A percentile compares a stretch with the other conserved stretches of the same genome.
phyloP scores from a whole-genome alignment of 2,113 vertebrate genomes.

The Platycercus adscitus region DNA sequence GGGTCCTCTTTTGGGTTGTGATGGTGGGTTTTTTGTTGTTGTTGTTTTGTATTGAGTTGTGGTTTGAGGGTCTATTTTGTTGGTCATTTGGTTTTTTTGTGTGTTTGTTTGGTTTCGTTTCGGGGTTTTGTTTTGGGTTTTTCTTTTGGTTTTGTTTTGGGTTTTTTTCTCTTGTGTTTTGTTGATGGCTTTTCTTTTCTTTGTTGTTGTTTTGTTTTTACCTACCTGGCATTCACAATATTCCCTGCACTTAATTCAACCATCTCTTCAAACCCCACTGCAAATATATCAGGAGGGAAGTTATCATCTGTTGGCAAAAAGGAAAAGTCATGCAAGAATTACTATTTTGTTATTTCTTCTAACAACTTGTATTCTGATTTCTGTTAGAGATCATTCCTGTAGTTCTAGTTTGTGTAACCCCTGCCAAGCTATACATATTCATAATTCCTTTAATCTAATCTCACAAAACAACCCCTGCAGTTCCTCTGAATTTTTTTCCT shows the following conservation, averaged over 20 bases:
- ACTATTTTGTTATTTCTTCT: conserved; percentile 15
- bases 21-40: neutral
- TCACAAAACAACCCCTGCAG: conserved; percentile 56
- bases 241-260: conserved; percentile 84
- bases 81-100: neutral
- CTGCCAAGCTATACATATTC: conserved; percentile 48
- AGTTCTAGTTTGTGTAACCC: neutral
- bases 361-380: conserved; percentile 15
- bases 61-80: neutral
- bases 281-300: conserved; percentile 80
- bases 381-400: conserved; percentile 16
- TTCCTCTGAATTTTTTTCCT: conserved; percentile 6
- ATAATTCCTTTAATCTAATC: conserved; percentile 52
- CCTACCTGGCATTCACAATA: conserved; percentile 83
- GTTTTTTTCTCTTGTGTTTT: no score
- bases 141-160: neutral
- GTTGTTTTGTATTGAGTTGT: neutral
- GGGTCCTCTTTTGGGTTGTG: neutral
- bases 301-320: conserved; percentile 59
- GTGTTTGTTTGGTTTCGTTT: neutral
- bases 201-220: neutral
- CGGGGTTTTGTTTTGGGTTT: no score
- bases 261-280: conserved; percentile 86
- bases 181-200: neutral
- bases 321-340: conserved; percentile 1